These are phyloP conservation scores for Agrochola circellaris DNA, from an alignment of 2,888 invertebrate genomes.

Conservation along the genomic window DNA sequence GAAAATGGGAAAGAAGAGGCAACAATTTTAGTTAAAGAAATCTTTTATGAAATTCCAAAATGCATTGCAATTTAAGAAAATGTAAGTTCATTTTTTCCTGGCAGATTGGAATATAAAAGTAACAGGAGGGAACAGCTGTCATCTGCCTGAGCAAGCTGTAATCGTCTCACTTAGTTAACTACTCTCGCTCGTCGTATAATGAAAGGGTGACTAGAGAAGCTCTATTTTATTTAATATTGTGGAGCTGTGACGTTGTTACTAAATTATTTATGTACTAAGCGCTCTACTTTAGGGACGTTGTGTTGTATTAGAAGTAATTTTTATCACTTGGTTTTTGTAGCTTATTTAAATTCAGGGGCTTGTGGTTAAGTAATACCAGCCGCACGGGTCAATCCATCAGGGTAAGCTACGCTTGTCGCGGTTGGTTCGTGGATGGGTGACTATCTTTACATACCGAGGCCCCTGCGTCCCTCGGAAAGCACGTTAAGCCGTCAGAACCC, in stretches of 20 bases:
- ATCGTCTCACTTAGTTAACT: constrained; percentile 62
- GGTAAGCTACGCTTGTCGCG: no score
- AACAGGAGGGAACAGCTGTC: constrained; percentile 56
- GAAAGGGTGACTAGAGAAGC: constrained; percentile 53
- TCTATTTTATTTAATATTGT: constrained; percentile 46
- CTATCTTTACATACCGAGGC: no score
- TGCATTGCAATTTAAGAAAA: constrained; percentile 47
- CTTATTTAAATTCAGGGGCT: no score
- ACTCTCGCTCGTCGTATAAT: constrained; percentile 56
- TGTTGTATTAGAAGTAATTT: constrained; percentile 16
- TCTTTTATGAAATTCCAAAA: constrained; percentile 42
- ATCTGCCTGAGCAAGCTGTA: constrained; percentile 55
- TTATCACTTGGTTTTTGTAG: not conserved
- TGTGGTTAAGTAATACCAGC: no score
- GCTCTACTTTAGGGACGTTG: constrained; percentile 17
- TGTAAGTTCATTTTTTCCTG: constrained; percentile 33
- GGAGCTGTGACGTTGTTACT: constrained; percentile 57
- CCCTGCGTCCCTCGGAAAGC: no score
- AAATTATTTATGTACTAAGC: constrained; percentile 50
- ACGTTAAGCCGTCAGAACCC: no score
- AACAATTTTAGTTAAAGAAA: constrained; percentile 22
- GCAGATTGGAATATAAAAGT: constrained; percentile 56
- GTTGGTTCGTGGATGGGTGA: no score
- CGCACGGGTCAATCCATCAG: no score
- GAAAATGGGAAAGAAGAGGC: constrained; percentile 12